Evolutionary conservation across 64 coral and sea anemone genomes (phyloP).

Genomic region (Porites lutea): DNA sequence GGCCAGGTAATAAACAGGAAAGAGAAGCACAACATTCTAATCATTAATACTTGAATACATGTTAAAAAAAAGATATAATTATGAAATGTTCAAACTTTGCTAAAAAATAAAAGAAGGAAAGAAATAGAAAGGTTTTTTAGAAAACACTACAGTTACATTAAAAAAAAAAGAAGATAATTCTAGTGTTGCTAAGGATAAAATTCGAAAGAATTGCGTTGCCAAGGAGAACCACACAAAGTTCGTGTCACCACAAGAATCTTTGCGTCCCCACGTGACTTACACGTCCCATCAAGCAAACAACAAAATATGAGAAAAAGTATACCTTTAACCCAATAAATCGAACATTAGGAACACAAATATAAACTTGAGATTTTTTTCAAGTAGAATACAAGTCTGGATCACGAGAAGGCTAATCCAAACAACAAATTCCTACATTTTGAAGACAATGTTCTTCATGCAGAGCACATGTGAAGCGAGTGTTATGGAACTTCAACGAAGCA

Average conservation of each 20-base stretch:
- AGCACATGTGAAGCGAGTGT: conserved; percentile 16
- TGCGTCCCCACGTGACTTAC: neutral
- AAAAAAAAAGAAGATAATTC: conserved; percentile 3
- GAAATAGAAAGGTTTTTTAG: conserved; percentile 8
- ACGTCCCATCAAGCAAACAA: neutral
- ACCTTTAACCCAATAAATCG: neutral
- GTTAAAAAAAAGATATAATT: neutral
- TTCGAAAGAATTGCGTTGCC: neutral
- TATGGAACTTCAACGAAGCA: neutral
- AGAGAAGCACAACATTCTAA: neutral
- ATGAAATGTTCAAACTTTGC: neutral
- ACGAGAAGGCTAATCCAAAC: neutral
- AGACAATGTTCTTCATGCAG: neutral
- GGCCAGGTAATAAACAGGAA: conserved; percentile 4
- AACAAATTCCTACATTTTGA: neutral
- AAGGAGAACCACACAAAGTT: neutral
- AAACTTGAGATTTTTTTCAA: conserved; percentile 16
- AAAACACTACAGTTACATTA: neutral
- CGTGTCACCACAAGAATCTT: neutral
- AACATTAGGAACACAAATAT: neutral
- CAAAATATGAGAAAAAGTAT: neutral
- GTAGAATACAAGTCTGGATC: conserved; percentile 7
- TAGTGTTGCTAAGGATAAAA: neutral
- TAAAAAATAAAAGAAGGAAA: neutral
- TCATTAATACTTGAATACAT: neutral